phyloP scores from a whole-genome alignment of 2,888 invertebrate genomes.

The Drosophila acutilabella region DNA sequence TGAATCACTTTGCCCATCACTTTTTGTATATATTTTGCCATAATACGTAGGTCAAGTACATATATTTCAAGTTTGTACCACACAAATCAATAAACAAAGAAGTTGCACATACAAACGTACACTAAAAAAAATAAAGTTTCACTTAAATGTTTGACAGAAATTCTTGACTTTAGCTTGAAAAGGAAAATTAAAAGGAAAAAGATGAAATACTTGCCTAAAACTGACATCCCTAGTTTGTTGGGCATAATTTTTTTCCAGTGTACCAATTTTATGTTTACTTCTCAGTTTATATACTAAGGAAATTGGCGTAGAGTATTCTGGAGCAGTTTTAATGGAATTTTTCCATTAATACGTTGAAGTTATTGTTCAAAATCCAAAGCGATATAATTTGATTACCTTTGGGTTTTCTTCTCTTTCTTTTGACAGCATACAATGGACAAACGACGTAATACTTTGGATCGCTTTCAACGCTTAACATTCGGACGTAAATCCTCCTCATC shows the following conservation, averaged over 20 bases:
- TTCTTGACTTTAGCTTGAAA: too few relatives aligned
- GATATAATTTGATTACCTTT: neutral
- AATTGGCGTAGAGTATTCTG: neutral
- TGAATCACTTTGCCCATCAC: slow-evolving; percentile 1
- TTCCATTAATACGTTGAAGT: neutral
- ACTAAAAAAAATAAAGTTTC: too few relatives aligned
- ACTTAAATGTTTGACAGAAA: too few relatives aligned
- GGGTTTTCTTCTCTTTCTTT: slow-evolving; percentile 11
- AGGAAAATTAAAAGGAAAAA: too few relatives aligned
- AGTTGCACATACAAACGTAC: slow-evolving; percentile 3
- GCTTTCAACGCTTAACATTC: slow-evolving; percentile 92
- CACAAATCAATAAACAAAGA: slow-evolving; percentile 21
- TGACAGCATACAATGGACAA: slow-evolving; percentile 84
- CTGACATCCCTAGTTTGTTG: too few relatives aligned
- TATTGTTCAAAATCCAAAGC: neutral
- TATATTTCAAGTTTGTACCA: slow-evolving; percentile 18
- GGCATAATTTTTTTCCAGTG: neutral
- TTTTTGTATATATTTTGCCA: slow-evolving; percentile 4
- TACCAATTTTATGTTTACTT: slow-evolving; percentile 12
- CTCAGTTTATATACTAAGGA: slow-evolving; percentile 3
- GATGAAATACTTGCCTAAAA: too few relatives aligned
- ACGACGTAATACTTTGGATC: slow-evolving; percentile 90
- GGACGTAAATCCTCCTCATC: slow-evolving; percentile 85
- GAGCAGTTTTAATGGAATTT: neutral
- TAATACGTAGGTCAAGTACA: slow-evolving; percentile 26